Evolutionary conservation across 2,113 vertebrate species (phyloP), one percentile per base, ranked within the genome.

Genomic region (Dascyllus trimaculatus): DNA sequence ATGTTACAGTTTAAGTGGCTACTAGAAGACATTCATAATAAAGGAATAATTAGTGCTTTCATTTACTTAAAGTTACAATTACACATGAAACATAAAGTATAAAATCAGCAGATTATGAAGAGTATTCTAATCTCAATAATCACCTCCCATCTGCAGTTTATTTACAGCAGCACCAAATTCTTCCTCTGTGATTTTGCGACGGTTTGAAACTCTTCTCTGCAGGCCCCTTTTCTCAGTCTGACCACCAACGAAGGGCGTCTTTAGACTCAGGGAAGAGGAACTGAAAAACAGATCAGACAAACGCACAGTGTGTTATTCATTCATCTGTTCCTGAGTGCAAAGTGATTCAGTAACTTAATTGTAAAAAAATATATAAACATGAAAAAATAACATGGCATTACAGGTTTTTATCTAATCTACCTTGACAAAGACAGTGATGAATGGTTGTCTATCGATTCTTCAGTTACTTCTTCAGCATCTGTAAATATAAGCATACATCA

Each of bases 121-220:
- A 58, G 14, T 24, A 38, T 24, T 24, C 53, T 26, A 66, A 61
- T 49, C 32, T 71, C 56, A n/a, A n/a, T 63, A 19, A 63, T 77
- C 45, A 74, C 81, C 68, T 69, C 35, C 84, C 38, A 53, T 85
- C 61, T 86, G 67, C 46, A 75, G 78, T 79, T 78, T 91, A 49
- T 90, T 73, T 2, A 94, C 82, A 40, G 91, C 94, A 19, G 89
- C 86, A 0, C 81, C 89, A 87, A 95, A 95, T 18, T 91, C 91
- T 46, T 93, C 88, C 9, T 75, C 88, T 52, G 89, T 81, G 52
- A 91, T 69, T 71, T 75, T 89, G 4, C 71, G 84, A 1, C 85
- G 88, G 26, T 88, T 79, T 5, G 64, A 26, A 48, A 80, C 76
- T 66, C 56, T 90, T 54, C 93, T 89, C 75, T 84, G 81, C 29